phyloP scores from a whole-genome alignment of 2,888 invertebrate species.

The Drosophila lutescens region DNA sequence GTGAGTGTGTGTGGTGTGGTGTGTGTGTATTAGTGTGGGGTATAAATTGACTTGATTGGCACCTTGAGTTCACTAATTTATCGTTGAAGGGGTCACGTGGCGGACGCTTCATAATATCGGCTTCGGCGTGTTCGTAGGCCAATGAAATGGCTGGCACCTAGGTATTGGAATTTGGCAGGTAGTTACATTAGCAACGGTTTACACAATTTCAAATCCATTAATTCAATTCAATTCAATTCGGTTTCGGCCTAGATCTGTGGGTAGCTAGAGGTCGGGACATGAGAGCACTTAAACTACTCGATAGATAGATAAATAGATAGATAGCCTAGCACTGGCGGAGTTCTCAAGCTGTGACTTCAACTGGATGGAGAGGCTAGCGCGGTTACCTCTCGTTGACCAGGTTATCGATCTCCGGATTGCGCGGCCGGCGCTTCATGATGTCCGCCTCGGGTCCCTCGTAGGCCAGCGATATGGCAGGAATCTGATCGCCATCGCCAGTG shows the following conservation, averaged over 20 bases:
- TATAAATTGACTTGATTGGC: slow-evolving; percentile 81
- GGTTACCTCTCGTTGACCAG: slow-evolving; percentile 98
- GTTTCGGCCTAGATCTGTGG: slow-evolving; percentile 4
- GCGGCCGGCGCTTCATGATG: slow-evolving; percentile 99
- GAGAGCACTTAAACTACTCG: slow-evolving; percentile 46
- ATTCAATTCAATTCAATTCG: slow-evolving; percentile 13
- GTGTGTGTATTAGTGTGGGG: slow-evolving; percentile 43
- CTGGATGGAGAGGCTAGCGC: slow-evolving; percentile 6
- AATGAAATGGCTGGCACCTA: slow-evolving; percentile 92
- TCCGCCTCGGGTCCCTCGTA: slow-evolving; percentile 99
- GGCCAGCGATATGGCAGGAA: slow-evolving; percentile 98
- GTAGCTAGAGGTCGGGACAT: slow-evolving; percentile 13
- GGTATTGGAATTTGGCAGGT: slow-evolving; percentile 72
- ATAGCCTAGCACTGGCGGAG: slow-evolving; percentile 33
- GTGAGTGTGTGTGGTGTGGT: slow-evolving; percentile 34
- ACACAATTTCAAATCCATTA: slow-evolving; percentile 40
- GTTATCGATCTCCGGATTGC: slow-evolving; percentile 98
- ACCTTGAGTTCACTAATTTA: slow-evolving; percentile 91
- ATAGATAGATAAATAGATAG: background rate
- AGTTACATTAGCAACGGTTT: slow-evolving; percentile 73
- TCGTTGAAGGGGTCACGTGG: slow-evolving; percentile 93
- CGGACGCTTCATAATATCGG: slow-evolving; percentile 94
- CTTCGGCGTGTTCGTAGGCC: slow-evolving; percentile 94
- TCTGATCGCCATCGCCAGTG: slow-evolving; percentile 84
- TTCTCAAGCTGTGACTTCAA: slow-evolving; percentile 8